A percentile compares a stretch with the other conserved stretches of the same genome.
phyloP scores from a whole-genome alignment of 2,113 vertebrate genomes.

The Onychorhynchus coronatus region DNA sequence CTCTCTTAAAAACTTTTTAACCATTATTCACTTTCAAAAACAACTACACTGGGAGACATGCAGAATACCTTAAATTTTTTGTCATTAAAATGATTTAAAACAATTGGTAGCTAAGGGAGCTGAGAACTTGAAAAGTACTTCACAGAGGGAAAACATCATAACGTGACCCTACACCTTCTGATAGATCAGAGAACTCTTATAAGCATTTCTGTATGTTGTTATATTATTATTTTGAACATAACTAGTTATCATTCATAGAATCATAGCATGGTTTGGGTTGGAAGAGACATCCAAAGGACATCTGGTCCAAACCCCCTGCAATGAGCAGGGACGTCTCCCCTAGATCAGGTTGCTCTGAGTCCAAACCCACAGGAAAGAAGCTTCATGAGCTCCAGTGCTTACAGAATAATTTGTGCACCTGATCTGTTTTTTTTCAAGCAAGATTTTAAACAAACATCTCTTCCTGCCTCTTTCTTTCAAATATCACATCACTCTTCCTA shows the following conservation, averaged over 20 bases:
- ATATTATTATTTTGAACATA: neutral
- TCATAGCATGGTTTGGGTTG: neutral
- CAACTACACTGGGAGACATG: neutral
- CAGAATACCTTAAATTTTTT: neutral
- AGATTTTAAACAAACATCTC: neutral
- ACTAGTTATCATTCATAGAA: neutral
- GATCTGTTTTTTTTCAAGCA: neutral
- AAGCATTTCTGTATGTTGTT: neutral
- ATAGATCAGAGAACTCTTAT: neutral
- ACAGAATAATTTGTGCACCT: neutral
- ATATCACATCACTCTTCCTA: neutral
- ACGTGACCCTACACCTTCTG: fast-evolving
- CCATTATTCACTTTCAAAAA: neutral
- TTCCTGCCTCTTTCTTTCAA: neutral
- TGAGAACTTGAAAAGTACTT: neutral
- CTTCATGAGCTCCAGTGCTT: neutral
- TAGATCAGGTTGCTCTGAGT: neutral
- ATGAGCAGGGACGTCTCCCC: neutral
- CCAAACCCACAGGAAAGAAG: fast-evolving
- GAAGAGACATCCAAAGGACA: neutral
- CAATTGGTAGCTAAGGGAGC: neutral
- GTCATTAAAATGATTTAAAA: neutral
- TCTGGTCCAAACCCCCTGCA: fast-evolving
- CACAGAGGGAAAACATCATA: neutral
- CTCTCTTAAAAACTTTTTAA: neutral